These are phyloP conservation scores for Tridacna gigas DNA, from an alignment of 2,888 invertebrate genomes.

Conservation along the genomic window DNA sequence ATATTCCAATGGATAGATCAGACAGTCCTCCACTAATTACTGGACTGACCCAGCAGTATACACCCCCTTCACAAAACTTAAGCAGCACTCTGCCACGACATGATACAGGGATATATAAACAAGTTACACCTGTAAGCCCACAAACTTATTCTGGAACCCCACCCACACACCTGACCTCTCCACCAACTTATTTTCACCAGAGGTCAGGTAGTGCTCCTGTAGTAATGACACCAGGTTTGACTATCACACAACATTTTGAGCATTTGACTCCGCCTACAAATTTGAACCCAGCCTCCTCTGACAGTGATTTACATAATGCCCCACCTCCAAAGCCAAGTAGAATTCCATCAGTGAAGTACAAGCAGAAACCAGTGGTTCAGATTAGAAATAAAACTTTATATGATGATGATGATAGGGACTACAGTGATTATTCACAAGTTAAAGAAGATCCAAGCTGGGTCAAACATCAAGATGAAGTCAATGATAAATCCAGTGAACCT, in stretches of 20 bases:
- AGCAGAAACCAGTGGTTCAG: slow-evolving; percentile 75
- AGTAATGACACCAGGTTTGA: slow-evolving; percentile 68
- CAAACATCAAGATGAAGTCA: slow-evolving; percentile 40
- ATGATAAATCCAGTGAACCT: slow-evolving; percentile 29
- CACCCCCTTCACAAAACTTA: slow-evolving; percentile 28
- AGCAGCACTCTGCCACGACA: slow-evolving; percentile 20
- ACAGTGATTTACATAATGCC: slow-evolving; percentile 77
- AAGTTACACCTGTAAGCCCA: slow-evolving; percentile 38
- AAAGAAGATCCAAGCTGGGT: slow-evolving; percentile 81
- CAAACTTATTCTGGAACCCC: slow-evolving; percentile 7
- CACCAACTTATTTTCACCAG: slow-evolving; percentile 68
- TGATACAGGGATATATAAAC: slow-evolving; percentile 50
- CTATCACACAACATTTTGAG: slow-evolving; percentile 60
- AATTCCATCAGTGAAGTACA: slow-evolving; percentile 84
- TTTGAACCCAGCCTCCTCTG: slow-evolving; percentile 73
- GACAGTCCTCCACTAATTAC: slow-evolving; percentile 86
- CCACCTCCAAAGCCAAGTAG: slow-evolving; percentile 86
- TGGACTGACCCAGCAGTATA: slow-evolving; percentile 42
- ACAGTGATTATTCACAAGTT: slow-evolving; percentile 82
- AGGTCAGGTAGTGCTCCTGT: slow-evolving; percentile 80
- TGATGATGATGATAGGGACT: slow-evolving; percentile 82
- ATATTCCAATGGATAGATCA: slow-evolving; percentile 68
- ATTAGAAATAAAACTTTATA: slow-evolving; percentile 78
- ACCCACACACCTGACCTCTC: slow-evolving; percentile 5
- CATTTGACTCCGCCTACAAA: slow-evolving; percentile 50